Conservation (phyloP, 2,113 vertebrate genomes). For the Catharus minimus region DNA sequence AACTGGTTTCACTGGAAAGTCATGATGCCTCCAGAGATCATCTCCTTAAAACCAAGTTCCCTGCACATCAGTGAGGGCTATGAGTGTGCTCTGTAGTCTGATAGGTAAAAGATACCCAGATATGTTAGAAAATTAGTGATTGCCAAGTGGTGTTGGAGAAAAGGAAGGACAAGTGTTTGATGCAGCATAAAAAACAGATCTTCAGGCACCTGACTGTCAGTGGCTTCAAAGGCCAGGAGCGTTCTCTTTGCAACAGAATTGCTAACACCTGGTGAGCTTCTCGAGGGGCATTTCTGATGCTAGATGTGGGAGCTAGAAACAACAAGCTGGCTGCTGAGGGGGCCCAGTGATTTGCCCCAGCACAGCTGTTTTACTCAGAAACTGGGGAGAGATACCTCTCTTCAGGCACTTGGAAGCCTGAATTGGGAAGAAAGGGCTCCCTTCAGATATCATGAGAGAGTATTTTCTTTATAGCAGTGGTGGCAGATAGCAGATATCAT, state of each 20-base stretch:
- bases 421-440: not conserved
- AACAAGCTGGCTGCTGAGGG: not conserved
- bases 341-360: not conserved
- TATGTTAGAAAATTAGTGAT: not conserved
- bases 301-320: not conserved
- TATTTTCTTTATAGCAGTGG: no score
- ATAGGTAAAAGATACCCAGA: not conserved
- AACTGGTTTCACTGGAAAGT: not conserved
- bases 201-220: not conserved
- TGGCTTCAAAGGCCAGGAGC: not conserved
- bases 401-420: not conserved
- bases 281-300: not conserved
- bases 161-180: not conserved
- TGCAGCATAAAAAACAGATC: not conserved
- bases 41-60: not conserved
- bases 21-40: not conserved
- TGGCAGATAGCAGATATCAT: not conserved
- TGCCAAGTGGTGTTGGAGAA: not conserved
- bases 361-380: not conserved
- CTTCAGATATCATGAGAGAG: not conserved
- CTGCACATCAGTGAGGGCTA: not conserved
- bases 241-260: not conserved
- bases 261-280: not conserved
- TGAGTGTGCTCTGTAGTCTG: not conserved
- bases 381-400: not conserved